Percentiles rank a stretch among this genome's conserved stretches.
Evolutionary conservation across 2,797 vertebrate genomes (phyloP).

Genomic region (Siniperca undulata): DNA sequence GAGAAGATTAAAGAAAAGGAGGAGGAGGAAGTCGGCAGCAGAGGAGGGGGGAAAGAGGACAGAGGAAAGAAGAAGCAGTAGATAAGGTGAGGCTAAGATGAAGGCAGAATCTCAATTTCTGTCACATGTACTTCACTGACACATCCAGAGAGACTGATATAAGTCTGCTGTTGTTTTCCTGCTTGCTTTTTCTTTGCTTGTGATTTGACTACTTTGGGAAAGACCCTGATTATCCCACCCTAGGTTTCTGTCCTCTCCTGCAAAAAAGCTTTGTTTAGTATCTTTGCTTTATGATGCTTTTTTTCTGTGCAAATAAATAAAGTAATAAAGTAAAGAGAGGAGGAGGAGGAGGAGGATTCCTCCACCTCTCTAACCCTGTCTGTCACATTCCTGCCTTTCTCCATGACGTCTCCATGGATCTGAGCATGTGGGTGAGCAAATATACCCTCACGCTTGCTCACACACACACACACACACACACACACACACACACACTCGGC

Average conservation of each 20-base stretch:
- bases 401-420: conserved; percentile 75
- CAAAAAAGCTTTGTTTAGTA: conserved; percentile 22
- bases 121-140: conserved; percentile 42
- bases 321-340: conserved; percentile 59
- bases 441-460: conserved; percentile 43
- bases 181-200: conserved; percentile 18
- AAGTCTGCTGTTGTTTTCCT: conserved; percentile 31
- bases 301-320: conserved; percentile 46
- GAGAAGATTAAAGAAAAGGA: conserved; percentile 47
- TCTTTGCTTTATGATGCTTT: conserved; percentile 23
- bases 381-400: conserved; percentile 82
- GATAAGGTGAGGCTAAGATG: conserved; percentile 50
- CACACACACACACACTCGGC: conserved; percentile 1
- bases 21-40: conserved; percentile 22
- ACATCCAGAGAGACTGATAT: conserved; percentile 24
- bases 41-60: conserved; percentile 24
- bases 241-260: conserved; percentile 14
- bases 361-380: conserved; percentile 54
- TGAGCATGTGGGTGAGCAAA: conserved; percentile 72
- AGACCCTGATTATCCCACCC: conserved; percentile 25
- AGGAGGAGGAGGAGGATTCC: conserved; percentile 45
- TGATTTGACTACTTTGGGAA: conserved; percentile 31
- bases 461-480: conserved; percentile 6
- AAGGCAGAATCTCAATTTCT: conserved; percentile 58
- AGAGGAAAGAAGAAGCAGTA: conserved; percentile 6